Base-by-base conservation (phyloP, 2,797 vertebrate species). In the Astyanax mexicanus region DNA sequence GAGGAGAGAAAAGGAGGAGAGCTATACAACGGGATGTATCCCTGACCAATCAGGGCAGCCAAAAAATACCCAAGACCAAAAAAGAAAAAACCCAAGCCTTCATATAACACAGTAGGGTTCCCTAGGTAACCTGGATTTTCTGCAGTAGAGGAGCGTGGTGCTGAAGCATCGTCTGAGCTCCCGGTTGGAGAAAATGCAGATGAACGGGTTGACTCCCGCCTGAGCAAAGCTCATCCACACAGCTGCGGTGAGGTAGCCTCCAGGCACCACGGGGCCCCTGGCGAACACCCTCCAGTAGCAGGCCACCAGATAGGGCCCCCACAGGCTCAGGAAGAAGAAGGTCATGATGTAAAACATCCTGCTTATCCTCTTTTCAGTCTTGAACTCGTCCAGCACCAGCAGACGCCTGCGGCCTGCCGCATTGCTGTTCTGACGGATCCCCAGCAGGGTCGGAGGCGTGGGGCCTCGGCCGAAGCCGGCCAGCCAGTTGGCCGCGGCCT, bases 31-130 rank as follows among this genome's bases (percentile, higher is more conserved):
- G 84, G 87, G 89, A 85, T 65, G 84, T n/a, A 88, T 84, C 89
- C 91, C 92, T 82, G 84, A 91, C 90, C 88, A 89, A 86, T 88
- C 88, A 90, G 87, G 89, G 88, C 83, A 90, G 88, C 87, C 76
- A 45, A 75, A 75, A 82, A 84, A 21, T 82, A 57, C 58, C 74
- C 81, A 86, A 84, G 85, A 87, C 68, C 10, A 85, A 72, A 71
- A 68, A 60, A 57, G 70, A 27, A 71, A 68, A 68, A 60, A 57
- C 67, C 27, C 45, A 71, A 92, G 89, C 96, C 95, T 93, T 99
- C 98, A 99, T 99, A 99, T 99, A 98, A 99, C 98, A 95, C 98
- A 99, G 95, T 99, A 99, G 95, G 98, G 97, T 99, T 99, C 98
- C 95, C 97, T 96, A 92, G 98, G 98, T 97, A 99, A 97, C 96